Percentiles rank a stretch among this genome's conserved stretches.
Conservation (phyloP, 2,888 invertebrate species). For the Phortica magna region DNA sequence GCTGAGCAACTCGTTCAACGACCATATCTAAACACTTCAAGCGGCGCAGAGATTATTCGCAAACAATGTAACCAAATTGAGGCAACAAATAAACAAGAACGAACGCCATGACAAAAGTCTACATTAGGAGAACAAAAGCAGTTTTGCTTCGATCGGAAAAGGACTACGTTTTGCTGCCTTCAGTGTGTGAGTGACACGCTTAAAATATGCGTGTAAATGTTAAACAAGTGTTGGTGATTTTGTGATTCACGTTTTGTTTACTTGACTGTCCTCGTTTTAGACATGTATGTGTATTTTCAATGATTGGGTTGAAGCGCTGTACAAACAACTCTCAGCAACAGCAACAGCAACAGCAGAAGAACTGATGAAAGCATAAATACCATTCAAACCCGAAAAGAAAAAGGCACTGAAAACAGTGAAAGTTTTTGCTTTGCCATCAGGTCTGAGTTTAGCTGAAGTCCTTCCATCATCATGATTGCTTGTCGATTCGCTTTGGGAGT, state of each 20-base stretch:
- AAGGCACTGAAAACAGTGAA: background rate
- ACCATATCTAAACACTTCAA: conserved; percentile 19
- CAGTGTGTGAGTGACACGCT: conserved; percentile 28
- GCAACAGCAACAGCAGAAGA: background rate
- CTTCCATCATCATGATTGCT: conserved; percentile 1
- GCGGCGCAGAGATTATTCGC: conserved; percentile 57
- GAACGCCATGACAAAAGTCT: conserved; percentile 48
- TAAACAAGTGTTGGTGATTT: conserved; percentile 68
- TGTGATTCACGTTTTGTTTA: conserved; percentile 54
- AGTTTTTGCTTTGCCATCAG: background rate
- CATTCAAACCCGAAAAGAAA: background rate
- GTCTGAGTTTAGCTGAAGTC: background rate
- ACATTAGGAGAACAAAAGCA: background rate
- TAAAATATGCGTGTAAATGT: conserved; percentile 61
- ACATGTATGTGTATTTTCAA: conserved; percentile 35
- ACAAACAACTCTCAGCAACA: conserved; percentile 49
- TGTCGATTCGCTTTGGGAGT: background rate
- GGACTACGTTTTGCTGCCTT: background rate
- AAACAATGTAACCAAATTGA: conserved; percentile 72
- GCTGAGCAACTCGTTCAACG: background rate
- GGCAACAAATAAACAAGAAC: conserved; percentile 68
- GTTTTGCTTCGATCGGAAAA: background rate
- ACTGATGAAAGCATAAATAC: background rate
- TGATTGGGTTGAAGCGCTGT: conserved; percentile 63
- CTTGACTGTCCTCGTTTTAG: conserved; percentile 46